These are phyloP conservation scores for Isurus oxyrinchus DNA, from an alignment of 2,113 vertebrate genomes.

Conservation along the genomic window DNA sequence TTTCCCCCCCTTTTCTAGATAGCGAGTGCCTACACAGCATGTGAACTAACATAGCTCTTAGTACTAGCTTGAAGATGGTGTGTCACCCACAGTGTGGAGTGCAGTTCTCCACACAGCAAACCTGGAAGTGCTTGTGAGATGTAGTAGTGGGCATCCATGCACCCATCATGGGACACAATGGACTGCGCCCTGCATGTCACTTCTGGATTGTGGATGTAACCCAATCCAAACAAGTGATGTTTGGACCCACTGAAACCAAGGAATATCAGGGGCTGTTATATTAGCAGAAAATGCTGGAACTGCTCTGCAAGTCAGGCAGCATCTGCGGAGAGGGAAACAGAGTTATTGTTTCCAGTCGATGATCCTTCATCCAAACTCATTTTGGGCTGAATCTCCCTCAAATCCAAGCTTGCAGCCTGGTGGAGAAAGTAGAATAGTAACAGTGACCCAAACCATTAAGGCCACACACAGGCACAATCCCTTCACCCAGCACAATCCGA, in stretches of 20 bases:
- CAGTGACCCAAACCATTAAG: not conserved
- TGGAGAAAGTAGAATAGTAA: not conserved
- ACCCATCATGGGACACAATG: no score
- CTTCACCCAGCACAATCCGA: not conserved
- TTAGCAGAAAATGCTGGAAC: no score
- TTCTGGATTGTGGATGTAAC: not conserved
- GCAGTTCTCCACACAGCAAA: not conserved
- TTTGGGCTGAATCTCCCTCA: not conserved
- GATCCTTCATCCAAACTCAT: no score
- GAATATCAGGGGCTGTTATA: not conserved
- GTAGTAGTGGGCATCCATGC: no score
- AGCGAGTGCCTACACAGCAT: not conserved
- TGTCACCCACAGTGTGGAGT: not conserved
- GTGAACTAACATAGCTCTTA: not conserved
- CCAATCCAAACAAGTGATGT: not conserved
- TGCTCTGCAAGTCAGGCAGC: no score
- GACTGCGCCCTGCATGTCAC: no score
- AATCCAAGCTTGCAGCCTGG: not conserved
- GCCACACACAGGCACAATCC: not conserved
- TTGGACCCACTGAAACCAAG: not conserved
- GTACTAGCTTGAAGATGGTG: not conserved
- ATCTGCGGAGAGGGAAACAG: no score
- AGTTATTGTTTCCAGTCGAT: no score
- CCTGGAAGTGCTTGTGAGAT: not conserved
- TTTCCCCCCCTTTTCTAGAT: not conserved